These are phyloP conservation scores for Philhelius pedissequus DNA, from an alignment of 2,888 invertebrate genomes.

Conservation along the genomic window DNA sequence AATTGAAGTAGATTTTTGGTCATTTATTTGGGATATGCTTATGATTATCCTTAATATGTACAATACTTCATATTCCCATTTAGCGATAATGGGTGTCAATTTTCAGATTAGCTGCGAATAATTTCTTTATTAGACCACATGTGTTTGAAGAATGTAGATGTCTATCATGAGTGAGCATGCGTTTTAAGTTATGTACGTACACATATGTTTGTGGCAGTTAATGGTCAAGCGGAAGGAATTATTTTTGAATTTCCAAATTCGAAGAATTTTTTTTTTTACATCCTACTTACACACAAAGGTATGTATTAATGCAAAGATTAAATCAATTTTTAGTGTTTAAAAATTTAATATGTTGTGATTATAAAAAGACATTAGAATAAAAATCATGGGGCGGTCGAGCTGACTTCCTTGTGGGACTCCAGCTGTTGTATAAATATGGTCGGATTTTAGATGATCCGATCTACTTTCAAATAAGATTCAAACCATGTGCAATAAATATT, in stretches of 20 bases:
- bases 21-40: conserved; percentile 1
- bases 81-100: conserved; percentile 65
- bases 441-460: too few species aligned
- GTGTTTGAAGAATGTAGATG: conserved; percentile 58
- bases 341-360: too few species aligned
- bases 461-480: too few species aligned
- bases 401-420: too few species aligned
- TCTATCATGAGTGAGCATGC: neutral
- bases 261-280: neutral
- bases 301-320: too few species aligned
- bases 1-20: conserved; percentile 2
- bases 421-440: too few species aligned
- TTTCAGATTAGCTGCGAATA: conserved; percentile 61
- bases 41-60: conserved; percentile 37
- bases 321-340: too few species aligned
- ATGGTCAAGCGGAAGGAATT: conserved; percentile 40
- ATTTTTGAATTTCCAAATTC: too few species aligned
- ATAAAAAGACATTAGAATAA: too few species aligned
- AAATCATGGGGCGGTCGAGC: too few species aligned
- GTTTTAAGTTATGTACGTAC: neutral
- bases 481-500: too few species aligned
- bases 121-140: conserved; percentile 65
- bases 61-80: conserved; percentile 47
- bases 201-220: neutral
- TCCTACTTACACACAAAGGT: too few species aligned